A percentile compares a stretch with the other conserved stretches of the same genome.
phyloP scores from a whole-genome alignment of 2,888 invertebrate species.

The Clunio marinus region DNA sequence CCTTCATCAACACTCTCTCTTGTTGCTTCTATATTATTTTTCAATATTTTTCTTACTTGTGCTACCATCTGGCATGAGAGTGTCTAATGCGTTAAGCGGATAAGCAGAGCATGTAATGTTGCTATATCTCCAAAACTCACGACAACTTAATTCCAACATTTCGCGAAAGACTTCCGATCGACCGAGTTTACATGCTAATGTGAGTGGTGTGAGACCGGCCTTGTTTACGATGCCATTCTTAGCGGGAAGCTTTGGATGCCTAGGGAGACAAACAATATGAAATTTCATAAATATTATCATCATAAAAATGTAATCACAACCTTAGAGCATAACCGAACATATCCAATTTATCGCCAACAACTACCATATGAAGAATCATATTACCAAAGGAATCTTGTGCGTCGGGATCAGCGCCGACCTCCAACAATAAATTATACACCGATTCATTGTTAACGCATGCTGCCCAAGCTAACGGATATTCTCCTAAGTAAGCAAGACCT shows the following conservation, averaged over 20 bases:
- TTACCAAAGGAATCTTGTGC: slow-evolving; percentile 96
- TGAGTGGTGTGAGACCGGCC: slow-evolving; percentile 89
- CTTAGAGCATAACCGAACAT: slow-evolving; percentile 98
- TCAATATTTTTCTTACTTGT: slow-evolving; percentile 67
- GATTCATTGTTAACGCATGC: slow-evolving; percentile 96
- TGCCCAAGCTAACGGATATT: slow-evolving; percentile 95
- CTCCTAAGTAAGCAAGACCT: slow-evolving; percentile 94
- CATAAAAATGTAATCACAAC: slow-evolving; percentile 8
- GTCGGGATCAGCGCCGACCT: slow-evolving; percentile 91
- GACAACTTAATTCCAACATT: slow-evolving; percentile 91
- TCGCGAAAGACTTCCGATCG: slow-evolving; percentile 94
- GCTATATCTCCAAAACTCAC: slow-evolving; percentile 98
- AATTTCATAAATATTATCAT: background rate
- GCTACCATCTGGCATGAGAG: slow-evolving; percentile 86
- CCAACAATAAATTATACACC: slow-evolving; percentile 90
- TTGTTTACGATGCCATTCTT: slow-evolving; percentile 85
- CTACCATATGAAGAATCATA: slow-evolving; percentile 99
- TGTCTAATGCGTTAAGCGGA: slow-evolving; percentile 93
- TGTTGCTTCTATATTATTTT: background rate
- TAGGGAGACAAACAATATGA: background rate
- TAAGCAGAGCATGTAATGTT: slow-evolving; percentile 98
- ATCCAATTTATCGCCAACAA: slow-evolving; percentile 93
- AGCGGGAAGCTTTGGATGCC: slow-evolving; percentile 86
- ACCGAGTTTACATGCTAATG: slow-evolving; percentile 93
- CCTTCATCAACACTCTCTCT: background rate